phyloP scores from a whole-genome alignment of 2,113 vertebrate genomes.

The Ophthalmolycus amberensis region DNA sequence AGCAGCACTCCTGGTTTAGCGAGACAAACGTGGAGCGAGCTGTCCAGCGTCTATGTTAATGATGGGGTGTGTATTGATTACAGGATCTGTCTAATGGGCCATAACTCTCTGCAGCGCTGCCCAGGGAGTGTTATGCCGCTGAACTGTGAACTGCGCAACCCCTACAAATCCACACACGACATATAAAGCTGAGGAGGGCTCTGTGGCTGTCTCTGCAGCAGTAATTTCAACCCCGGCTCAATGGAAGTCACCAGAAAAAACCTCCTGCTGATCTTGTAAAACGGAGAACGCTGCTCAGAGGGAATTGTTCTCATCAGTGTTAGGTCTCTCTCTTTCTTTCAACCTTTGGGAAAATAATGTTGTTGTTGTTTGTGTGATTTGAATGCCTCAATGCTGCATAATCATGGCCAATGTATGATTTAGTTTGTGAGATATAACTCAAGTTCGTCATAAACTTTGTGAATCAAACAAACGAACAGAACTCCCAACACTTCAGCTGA shows the following conservation, averaged over 20 bases:
- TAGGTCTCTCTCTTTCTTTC: background rate
- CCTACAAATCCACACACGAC: slow-evolving; percentile 62
- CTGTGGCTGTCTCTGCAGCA: slow-evolving; percentile 61
- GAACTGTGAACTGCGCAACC: slow-evolving; percentile 74
- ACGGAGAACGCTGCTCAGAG: slow-evolving; percentile 13
- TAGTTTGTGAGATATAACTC: background rate
- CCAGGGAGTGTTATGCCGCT: slow-evolving; percentile 68
- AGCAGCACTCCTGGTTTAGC: slow-evolving; percentile 69
- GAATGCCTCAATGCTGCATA: background rate
- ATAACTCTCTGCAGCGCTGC: slow-evolving; percentile 74
- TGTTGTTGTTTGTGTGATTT: background rate
- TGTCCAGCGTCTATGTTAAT: slow-evolving; percentile 73
- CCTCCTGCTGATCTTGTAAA: slow-evolving; percentile 68
- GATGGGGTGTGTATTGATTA: slow-evolving; percentile 82
- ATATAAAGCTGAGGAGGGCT: slow-evolving; percentile 54
- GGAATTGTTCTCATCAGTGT: slow-evolving; percentile 12
- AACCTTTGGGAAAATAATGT: background rate
- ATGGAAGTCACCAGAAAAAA: slow-evolving; percentile 59
- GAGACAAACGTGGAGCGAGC: slow-evolving; percentile 61
- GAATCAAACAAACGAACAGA: background rate
- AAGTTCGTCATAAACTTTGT: background rate
- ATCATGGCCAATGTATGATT: background rate
- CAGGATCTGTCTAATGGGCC: slow-evolving; percentile 80
- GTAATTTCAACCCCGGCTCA: slow-evolving; percentile 62
- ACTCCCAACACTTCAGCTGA: background rate